Conservation (phyloP, 2,888 invertebrate species). For the Cephus spinipes region DNA sequence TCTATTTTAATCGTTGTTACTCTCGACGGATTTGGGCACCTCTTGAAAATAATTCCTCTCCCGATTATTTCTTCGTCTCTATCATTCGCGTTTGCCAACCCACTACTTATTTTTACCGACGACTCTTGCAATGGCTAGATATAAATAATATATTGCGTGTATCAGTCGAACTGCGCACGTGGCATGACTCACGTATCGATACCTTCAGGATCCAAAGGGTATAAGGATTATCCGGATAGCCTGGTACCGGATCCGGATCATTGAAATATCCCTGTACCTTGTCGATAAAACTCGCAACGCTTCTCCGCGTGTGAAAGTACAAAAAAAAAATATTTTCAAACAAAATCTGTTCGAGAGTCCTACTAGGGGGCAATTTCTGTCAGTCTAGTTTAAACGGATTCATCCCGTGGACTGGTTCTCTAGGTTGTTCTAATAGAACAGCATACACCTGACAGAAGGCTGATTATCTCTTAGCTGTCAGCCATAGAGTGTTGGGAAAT, state of each 20-base stretch:
- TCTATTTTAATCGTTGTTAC: background rate
- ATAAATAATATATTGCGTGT: background rate
- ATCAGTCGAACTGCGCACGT: background rate
- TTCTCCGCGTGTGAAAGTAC: background rate
- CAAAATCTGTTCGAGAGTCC: background rate
- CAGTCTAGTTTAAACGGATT: conserved; percentile 32
- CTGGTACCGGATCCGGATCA: background rate
- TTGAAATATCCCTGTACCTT: background rate
- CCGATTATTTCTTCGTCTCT: background rate
- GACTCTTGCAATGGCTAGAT: background rate
- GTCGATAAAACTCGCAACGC: background rate
- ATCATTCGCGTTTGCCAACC: background rate
- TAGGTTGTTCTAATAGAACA: background rate
- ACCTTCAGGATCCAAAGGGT: background rate
- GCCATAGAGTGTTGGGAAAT: conserved; percentile 26
- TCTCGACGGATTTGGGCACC: background rate
- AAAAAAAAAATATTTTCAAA: background rate
- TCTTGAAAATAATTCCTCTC: background rate
- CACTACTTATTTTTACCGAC: background rate
- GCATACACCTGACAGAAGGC: conserved; percentile 22
- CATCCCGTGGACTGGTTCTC: conserved; percentile 24
- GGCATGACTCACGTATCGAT: background rate
- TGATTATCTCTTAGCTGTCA: conserved; percentile 32
- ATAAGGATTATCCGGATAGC: background rate
- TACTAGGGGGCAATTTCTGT: conserved; percentile 22